phyloP scores from a whole-genome alignment of 2,113 vertebrate genomes.

The Brachypodius melanocephalos region DNA sequence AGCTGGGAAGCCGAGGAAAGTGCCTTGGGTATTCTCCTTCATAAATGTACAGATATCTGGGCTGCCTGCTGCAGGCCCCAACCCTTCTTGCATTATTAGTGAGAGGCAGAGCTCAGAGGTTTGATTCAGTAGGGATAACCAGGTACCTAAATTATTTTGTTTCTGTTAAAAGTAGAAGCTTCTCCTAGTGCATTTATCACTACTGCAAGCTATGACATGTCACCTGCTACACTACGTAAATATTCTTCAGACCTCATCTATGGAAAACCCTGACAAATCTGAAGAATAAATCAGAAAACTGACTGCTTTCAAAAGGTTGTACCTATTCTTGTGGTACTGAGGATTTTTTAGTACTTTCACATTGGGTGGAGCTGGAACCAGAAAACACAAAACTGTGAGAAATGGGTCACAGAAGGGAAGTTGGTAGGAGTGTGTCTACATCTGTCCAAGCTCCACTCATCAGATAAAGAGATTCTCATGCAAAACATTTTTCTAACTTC shows the following conservation, averaged over 20 bases:
- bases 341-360: background rate
- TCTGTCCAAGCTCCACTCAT: background rate
- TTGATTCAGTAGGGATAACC: background rate
- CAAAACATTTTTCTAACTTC: background rate
- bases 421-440: background rate
- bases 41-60: background rate
- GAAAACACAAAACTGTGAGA: background rate
- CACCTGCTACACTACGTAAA: background rate
- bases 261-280: background rate
- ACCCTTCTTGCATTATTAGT: background rate
- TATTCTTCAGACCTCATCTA: background rate
- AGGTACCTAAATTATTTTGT: background rate
- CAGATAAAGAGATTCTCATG: background rate
- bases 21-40: background rate
- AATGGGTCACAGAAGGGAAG: background rate
- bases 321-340: background rate
- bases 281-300: background rate
- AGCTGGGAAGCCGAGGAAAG: background rate
- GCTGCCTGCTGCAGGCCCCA: background rate
- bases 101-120: background rate
- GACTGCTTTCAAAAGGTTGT: background rate
- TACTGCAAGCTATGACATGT: background rate
- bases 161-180: background rate
- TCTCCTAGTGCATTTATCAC: background rate
- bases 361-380: background rate